These are phyloP conservation scores for Trichechus manatus DNA, from an alignment of 2,113 vertebrate genomes.

Conservation along the genomic window DNA sequence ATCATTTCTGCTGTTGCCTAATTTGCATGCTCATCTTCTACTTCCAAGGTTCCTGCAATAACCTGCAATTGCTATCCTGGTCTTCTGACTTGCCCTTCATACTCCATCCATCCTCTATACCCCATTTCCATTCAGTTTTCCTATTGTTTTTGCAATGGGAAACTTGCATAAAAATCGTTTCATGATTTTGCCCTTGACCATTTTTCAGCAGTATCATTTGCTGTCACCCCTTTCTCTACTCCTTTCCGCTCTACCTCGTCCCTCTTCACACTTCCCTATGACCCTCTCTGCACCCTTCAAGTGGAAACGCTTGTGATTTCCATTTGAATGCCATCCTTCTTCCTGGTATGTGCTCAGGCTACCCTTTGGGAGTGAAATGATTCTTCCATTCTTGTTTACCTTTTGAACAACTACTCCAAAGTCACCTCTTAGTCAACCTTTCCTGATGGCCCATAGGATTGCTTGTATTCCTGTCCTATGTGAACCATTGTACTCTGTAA, in stretches of 20 bases:
- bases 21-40: neutral
- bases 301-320: neutral
- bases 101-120: neutral
- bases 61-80: neutral
- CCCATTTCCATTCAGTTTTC: neutral
- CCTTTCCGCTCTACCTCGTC: neutral
- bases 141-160: neutral
- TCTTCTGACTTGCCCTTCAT: neutral
- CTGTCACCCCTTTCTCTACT: accelerated
- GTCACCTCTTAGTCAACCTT: neutral
- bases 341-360: neutral
- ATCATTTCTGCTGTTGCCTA: neutral
- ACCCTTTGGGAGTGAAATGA: neutral
- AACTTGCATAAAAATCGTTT: neutral
- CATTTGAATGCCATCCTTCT: neutral
- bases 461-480: neutral
- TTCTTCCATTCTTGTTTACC: neutral
- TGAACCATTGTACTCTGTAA: neutral
- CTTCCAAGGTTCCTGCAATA: neutral
- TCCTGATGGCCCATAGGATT: neutral
- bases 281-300: neutral
- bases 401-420: neutral
- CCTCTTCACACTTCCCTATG: neutral
- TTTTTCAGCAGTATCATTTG: neutral
- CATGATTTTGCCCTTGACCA: neutral